Base-by-base conservation (phyloP, 2,797 vertebrate genomes). In the Sebastes minor region DNA sequence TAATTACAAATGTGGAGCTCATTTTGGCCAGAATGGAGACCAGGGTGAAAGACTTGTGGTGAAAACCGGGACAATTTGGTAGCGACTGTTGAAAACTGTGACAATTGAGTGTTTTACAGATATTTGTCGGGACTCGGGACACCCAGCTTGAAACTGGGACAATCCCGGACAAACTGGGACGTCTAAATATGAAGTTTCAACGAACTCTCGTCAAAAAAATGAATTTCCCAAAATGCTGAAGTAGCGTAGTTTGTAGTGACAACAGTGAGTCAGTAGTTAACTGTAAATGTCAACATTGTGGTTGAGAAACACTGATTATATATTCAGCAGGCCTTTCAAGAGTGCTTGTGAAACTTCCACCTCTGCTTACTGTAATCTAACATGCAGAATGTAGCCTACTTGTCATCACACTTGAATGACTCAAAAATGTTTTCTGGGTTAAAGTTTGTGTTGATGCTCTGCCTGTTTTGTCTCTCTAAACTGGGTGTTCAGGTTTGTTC, bases 371-470 rank as follows among this genome's bases (percentile, higher is more conserved):
- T 11, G 12, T 52, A 11, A 71, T 63, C 8, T 14, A 55, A 27
- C 22, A 3, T 16, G 22, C 22, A 38, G 4, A 60, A 65, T 63
- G n/a, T 35, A 22, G 46, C 46, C 16, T 46, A 46, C 42, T 18
- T 18, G 5, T 64, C 71, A 42, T 18, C 35, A 20, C 22, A 18
- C 5, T 28, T 4, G 12, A 60, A 35, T 16, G 23, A 42, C n/a
- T 64, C 13, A 62, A 28, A 38, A 23, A 28, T 53, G 27, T 57
- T n/a, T 20, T 81, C 55, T 74, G 49, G 59, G 66, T 65, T 5
- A 78, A 80, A 73, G 70, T 64, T 73, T 78, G 22, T 70, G 55
- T 68, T 72, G 53, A 74, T 83, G 56, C 66, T 78, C 16, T 12
- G 3, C 4, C 62, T 57, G 46, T 64, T 55, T 30, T 72, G 61